These are phyloP conservation scores for Eupelmus urozonus DNA, from an alignment of 2,888 invertebrate genomes.

Conservation along the genomic window DNA sequence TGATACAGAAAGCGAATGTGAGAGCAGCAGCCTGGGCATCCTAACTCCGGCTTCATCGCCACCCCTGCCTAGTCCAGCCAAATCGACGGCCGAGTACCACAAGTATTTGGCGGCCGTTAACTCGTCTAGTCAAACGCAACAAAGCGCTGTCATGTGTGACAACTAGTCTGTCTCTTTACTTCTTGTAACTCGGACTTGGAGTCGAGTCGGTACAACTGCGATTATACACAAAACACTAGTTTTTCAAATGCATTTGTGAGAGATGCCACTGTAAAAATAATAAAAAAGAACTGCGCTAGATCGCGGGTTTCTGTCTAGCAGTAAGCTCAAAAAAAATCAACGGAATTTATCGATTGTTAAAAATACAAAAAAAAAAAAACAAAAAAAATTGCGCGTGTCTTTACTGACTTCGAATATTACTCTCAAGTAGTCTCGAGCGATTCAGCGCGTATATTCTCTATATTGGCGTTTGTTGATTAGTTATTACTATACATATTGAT, in stretches of 20 bases:
- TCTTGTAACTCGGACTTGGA: slow-evolving; percentile 40
- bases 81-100: not conserved
- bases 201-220: slow-evolving; percentile 37
- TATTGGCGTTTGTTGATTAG: slow-evolving; percentile 50
- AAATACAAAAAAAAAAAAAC: slow-evolving; percentile 1
- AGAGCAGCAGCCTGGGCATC: slow-evolving; percentile 68
- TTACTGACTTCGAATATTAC: slow-evolving; percentile 35
- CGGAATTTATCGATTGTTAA: slow-evolving; percentile 20
- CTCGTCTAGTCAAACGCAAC: slow-evolving; percentile 55
- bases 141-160: slow-evolving; percentile 33
- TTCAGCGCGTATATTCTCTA: slow-evolving; percentile 17
- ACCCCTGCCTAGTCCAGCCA: not conserved
- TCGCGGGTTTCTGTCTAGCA: slow-evolving; percentile 11
- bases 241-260: slow-evolving; percentile 42
- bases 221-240: slow-evolving; percentile 16
- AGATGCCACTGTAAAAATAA: slow-evolving; percentile 34
- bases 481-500: slow-evolving; percentile 45
- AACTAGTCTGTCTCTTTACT: too few species aligned
- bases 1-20: slow-evolving; percentile 64
- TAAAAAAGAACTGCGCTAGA: slow-evolving; percentile 38
- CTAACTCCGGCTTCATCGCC: slow-evolving; percentile 70
- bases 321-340: slow-evolving; percentile 21
- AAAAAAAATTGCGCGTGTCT: not conserved
- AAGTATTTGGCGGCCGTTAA: slow-evolving; percentile 37
- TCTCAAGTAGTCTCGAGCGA: slow-evolving; percentile 23